Conservation (phyloP, 2,888 invertebrate genomes). For the Bellardia pandia region DNA sequence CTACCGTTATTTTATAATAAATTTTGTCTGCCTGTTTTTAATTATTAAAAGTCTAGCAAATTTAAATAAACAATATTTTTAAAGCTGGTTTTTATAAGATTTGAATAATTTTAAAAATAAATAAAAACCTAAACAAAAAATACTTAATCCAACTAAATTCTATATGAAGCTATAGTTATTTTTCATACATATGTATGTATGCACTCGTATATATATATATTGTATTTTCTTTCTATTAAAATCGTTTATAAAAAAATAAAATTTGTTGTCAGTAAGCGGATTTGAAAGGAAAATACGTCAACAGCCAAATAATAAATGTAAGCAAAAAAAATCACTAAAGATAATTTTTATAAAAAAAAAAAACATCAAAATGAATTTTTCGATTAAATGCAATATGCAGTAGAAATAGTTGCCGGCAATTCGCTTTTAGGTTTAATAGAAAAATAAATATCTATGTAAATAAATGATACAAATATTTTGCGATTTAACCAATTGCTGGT, state of each 20-base stretch:
- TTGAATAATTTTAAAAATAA: too few relatives aligned
- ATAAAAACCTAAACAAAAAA: too few relatives aligned
- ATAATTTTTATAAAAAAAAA: conserved; percentile 33
- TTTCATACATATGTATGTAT: not conserved
- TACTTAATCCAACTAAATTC: too few relatives aligned
- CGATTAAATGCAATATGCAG: conserved; percentile 2
- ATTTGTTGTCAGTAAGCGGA: conserved; percentile 49
- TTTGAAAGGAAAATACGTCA: conserved; percentile 43
- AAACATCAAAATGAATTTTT: conserved; percentile 28
- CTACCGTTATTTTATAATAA: too few relatives aligned
- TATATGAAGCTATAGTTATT: not conserved
- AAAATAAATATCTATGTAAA: conserved; percentile 7
- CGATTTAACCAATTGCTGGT: not conserved
- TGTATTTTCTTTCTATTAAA: too few relatives aligned
- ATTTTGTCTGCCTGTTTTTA: too few relatives aligned
- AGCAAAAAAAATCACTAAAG: conserved; percentile 28
- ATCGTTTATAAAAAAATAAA: not conserved
- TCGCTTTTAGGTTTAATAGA: not conserved
- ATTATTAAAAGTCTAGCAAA: too few relatives aligned
- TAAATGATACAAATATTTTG: conserved; percentile 8
- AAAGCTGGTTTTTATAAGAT: too few relatives aligned
- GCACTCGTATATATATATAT: too few relatives aligned
- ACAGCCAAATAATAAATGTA: conserved; percentile 40
- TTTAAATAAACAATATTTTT: too few relatives aligned
- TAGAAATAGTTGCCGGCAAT: conserved; percentile 11